Percentiles rank a stretch among this genome's conserved stretches.
Conservation (phyloP, 2,113 vertebrate species). For the Brevimyrus niger region DNA sequence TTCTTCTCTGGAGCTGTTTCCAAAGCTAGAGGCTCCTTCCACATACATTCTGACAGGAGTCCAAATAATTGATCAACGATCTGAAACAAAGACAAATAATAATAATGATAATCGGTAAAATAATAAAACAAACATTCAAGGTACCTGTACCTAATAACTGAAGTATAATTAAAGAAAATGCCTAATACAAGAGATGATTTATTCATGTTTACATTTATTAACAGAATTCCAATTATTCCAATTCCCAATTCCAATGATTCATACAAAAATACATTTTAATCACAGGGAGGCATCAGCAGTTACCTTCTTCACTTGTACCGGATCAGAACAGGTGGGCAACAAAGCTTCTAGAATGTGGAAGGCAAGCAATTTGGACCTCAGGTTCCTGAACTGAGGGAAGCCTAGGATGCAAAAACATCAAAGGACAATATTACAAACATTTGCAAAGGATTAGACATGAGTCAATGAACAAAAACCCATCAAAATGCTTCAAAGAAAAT, state of each 20-base stretch:
- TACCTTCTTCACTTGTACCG: slow-evolving; percentile 59
- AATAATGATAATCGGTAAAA: background rate
- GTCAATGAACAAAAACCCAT: background rate
- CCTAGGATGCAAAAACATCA: slow-evolving; percentile 28
- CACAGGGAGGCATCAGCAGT: background rate
- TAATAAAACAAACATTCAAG: background rate
- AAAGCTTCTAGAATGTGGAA: slow-evolving; percentile 67
- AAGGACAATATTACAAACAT: background rate
- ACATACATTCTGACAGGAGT: slow-evolving; percentile 64
- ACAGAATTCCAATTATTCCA: background rate
- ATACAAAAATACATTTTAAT: background rate
- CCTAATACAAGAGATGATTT: background rate
- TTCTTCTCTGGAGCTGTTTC: slow-evolving; percentile 40
- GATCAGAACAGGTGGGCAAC: slow-evolving; percentile 61
- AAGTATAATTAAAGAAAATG: background rate
- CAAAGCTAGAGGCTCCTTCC: slow-evolving; percentile 59
- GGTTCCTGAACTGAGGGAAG: slow-evolving; percentile 55
- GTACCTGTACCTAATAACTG: background rate
- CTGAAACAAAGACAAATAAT: slow-evolving; percentile 35
- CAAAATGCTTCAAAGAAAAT: background rate
- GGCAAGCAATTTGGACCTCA: slow-evolving; percentile 65
- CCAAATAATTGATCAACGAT: slow-evolving; percentile 64
- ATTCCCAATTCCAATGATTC: background rate
- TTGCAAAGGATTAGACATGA: background rate
- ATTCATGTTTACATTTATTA: background rate